These are phyloP conservation scores for Accipiter cooperii DNA, from an alignment of 2,113 vertebrate species.

Conservation along the genomic window DNA sequence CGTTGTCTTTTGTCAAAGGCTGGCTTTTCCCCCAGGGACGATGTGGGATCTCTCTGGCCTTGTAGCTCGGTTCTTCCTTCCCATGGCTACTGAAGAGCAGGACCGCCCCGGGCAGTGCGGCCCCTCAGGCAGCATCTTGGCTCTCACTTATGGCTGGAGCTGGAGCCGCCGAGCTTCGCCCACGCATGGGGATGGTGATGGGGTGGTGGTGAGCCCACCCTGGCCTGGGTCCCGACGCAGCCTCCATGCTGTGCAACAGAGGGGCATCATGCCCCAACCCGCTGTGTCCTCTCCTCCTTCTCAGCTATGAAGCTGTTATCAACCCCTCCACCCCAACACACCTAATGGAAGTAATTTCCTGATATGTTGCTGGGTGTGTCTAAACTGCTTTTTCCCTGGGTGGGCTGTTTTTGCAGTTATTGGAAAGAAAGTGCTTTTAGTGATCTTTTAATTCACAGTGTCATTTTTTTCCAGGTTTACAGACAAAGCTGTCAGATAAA, in stretches of 20 bases:
- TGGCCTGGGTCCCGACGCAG: not conserved
- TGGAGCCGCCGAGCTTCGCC: accelerated
- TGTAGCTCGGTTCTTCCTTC: not conserved
- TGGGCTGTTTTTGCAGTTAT: not conserved
- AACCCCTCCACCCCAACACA: not conserved
- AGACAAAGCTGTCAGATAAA: not conserved
- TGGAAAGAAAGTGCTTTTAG: not conserved
- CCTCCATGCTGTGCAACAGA: not conserved
- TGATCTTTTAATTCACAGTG: not conserved
- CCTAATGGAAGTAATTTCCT: not conserved
- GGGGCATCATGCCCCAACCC: accelerated
- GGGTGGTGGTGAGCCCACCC: no score
- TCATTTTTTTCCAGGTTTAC: not conserved
- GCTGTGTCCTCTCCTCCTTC: not conserved
- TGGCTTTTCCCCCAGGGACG: not conserved
- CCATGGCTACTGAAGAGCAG: not conserved
- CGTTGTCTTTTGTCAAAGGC: not conserved
- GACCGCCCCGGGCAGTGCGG: accelerated
- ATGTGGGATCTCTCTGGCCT: not conserved
- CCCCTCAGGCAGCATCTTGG: not conserved
- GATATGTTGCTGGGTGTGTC: accelerated
- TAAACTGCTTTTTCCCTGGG: not conserved
- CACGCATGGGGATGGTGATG: accelerated
- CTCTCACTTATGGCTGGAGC: not conserved
- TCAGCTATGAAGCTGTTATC: not conserved